Evolutionary conservation across 2,113 vertebrate species (phyloP), one percentile per base, ranked within the genome.

Genomic region (Microcebus ravelobensis): DNA sequence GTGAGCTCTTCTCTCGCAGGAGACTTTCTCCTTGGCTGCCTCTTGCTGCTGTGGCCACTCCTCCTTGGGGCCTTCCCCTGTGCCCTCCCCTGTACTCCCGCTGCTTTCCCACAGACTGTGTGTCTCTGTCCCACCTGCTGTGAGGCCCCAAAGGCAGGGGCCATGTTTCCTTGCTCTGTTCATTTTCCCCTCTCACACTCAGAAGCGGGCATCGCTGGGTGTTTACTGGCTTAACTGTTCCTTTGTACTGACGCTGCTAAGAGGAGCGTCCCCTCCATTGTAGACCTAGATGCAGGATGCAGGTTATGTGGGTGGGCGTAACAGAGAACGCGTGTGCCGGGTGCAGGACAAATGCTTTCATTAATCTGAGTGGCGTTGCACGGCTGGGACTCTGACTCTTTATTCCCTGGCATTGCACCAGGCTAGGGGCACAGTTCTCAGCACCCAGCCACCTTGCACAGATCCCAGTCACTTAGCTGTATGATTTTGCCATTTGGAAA

Each of bases 261-360:
- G 2, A 82, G 83, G 36, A 68, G 0, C 12, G 11, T 52, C 36
- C 36, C 52, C 10, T 87, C 29, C 23, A 7, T 61, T 79, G 61
- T 11, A 8, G 45, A 20, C n/a, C n/a, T 20, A 8, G 70, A 42
- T 42, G 42, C 42, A 91, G 42, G 12, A 57, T 3, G 55, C 42
- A 31, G 10, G 23, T 34, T 2, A 36, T 73, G 12, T 1, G 8
- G 3, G 25, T 18, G 81, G 36, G 4, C 1, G 4, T 42, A 3
- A 5, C 27, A 68, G 25, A 61, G 67, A 42, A 70, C 10, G 1
- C 3, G 48, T 23, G 36, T 59, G 31, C 4, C 14, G 17, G 55
- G 36, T 20, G 36, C 42, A 2, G 9, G n/a, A 65, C 42, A 45
- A 6, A 36, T 15, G 9, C 27, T 34, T n/a, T 63, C 9, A 5